A percentile compares a stretch with the other conserved stretches of the same genome.
These are phyloP conservation scores for Dromius quadrimaculatus DNA, from an alignment of 2,888 invertebrate genomes.

Conservation along the genomic window DNA sequence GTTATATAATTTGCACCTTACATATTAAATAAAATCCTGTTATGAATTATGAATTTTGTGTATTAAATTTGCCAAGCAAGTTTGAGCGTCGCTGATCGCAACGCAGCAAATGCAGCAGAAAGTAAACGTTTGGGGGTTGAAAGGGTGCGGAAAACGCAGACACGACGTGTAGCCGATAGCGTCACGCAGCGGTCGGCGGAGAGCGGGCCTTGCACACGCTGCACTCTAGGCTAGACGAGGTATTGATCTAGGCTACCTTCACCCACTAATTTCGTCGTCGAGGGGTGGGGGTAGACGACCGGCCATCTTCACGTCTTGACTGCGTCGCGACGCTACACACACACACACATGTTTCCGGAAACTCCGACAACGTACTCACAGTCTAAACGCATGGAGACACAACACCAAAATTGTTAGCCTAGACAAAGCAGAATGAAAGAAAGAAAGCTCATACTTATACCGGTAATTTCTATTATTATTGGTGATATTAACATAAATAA, in stretches of 20 bases:
- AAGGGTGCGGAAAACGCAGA: conserved; percentile 4
- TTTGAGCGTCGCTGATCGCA: conserved; percentile 14
- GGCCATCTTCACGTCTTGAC: conserved; percentile 59
- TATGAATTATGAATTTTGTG: too few species aligned
- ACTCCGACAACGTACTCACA: background rate
- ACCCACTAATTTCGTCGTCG: conserved; percentile 66
- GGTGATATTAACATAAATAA: too few species aligned
- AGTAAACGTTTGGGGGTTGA: background rate
- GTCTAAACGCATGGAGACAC: too few species aligned
- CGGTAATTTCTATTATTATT: too few species aligned
- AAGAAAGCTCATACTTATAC: too few species aligned
- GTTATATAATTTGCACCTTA: too few species aligned
- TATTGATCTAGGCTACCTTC: conserved; percentile 67
- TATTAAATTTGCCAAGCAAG: too few species aligned
- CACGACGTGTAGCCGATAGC: conserved; percentile 34
- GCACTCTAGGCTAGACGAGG: conserved; percentile 64
- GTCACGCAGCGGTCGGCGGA: conserved; percentile 52
- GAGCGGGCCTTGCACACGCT: conserved; percentile 53
- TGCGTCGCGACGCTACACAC: conserved; percentile 9
- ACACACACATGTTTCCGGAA: background rate
- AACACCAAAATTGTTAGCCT: too few species aligned
- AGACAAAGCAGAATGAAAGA: too few species aligned
- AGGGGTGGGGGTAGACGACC: conserved; percentile 54
- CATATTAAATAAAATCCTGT: too few species aligned
- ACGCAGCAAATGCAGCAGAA: conserved; percentile 9